These are phyloP conservation scores for rabbit (Oryctolagus cuniculus) DNA, from an alignment of 2,113 vertebrate species.

Conservation along the genomic window mOryCun1.1 NC_091443.1:92452001-92452500, in stretches of 20 bases:
- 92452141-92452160: not conserved
- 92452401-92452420: not conserved
- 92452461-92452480: not conserved
- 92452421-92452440: not conserved
- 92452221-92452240: not conserved
- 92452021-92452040: slow-evolving; percentile 65
- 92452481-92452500: not conserved
- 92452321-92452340: not conserved
- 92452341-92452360: not conserved
- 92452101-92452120: slow-evolving; percentile 28
- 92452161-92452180: not conserved
- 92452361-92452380: not conserved
- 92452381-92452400: not conserved
- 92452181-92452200: not conserved
- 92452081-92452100: slow-evolving; percentile 61
- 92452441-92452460: not conserved
- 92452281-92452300: not conserved
- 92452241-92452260: not conserved
- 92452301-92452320: not conserved
- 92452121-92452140: slow-evolving; percentile 42
- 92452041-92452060: slow-evolving; percentile 67
- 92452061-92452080: slow-evolving; percentile 68
- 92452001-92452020: slow-evolving; percentile 50
- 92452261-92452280: not conserved
- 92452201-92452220: not conserved